Evolutionary conservation across 2,113 vertebrate species (phyloP).

Genomic region (Eclectus roratus): DNA sequence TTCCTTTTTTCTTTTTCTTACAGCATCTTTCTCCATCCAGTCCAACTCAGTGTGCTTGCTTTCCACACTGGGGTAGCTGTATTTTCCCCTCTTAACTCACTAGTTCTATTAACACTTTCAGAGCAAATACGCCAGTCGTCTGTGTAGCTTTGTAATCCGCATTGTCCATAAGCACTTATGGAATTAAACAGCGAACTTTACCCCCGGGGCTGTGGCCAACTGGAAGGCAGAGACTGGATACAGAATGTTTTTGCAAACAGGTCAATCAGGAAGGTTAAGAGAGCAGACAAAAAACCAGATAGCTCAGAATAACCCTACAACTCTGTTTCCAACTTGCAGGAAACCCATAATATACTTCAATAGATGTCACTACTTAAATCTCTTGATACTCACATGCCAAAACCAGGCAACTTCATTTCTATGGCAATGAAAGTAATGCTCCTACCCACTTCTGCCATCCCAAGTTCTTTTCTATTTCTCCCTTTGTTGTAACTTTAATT

Average conservation of each 20-base stretch:
- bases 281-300: neutral
- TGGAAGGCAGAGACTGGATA: neutral
- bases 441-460: neutral
- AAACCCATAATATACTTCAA: neutral
- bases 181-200: conserved; percentile 17
- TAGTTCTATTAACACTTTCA: neutral
- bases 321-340: neutral
- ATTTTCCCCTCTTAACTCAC: neutral
- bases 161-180: neutral
- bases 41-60: neutral
- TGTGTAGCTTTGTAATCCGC: neutral
- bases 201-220: neutral
- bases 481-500: neutral
- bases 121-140: neutral
- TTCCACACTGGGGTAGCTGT: neutral
- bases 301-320: neutral
- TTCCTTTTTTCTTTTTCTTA: neutral
- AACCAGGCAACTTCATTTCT: neutral
- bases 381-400: neutral
- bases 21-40: neutral
- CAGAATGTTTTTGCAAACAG: conserved; percentile 29
- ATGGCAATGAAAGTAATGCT: neutral
- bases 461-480: neutral
- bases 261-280: conserved; percentile 32
- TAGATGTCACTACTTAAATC: neutral